Evolutionary conservation across 2,113 vertebrate genomes (phyloP).

Genomic region (Aegypius monachus): DNA sequence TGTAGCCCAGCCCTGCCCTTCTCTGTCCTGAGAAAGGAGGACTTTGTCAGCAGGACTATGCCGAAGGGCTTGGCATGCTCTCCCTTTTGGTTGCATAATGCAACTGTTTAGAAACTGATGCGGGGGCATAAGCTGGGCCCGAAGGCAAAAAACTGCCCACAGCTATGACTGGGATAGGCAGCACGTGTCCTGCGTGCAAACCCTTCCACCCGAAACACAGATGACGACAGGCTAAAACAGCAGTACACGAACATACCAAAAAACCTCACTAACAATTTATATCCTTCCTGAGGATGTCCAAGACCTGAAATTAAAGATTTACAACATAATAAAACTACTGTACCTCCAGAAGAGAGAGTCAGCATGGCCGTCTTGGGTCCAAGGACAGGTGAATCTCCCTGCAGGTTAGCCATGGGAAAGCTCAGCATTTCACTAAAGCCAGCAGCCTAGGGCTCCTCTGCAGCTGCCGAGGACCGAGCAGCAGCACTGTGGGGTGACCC

Average conservation of each 20-base stretch:
- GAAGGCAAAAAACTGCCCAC: neutral
- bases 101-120: neutral
- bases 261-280: neutral
- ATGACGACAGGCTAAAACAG: neutral
- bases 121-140: neutral
- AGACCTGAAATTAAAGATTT: neutral
- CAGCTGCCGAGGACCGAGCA: neutral
- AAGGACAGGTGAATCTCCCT: neutral
- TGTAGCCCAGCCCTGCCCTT: neutral
- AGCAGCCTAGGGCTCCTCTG: neutral
- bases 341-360: neutral
- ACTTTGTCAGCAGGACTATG: neutral
- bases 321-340: neutral
- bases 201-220: neutral
- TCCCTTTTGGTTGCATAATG: neutral
- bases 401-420: neutral
- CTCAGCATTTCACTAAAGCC: neutral
- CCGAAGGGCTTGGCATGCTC: neutral
- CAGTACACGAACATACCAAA: neutral
- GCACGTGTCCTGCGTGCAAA: neutral
- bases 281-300: neutral
- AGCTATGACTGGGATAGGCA: neutral
- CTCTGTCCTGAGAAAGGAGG: neutral
- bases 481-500: neutral
- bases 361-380: accelerated